A percentile compares a stretch with the other conserved stretches of the same genome.
These are phyloP conservation scores for Blastobasis adustella DNA, from an alignment of 2,888 invertebrate species.

Conservation along the genomic window DNA sequence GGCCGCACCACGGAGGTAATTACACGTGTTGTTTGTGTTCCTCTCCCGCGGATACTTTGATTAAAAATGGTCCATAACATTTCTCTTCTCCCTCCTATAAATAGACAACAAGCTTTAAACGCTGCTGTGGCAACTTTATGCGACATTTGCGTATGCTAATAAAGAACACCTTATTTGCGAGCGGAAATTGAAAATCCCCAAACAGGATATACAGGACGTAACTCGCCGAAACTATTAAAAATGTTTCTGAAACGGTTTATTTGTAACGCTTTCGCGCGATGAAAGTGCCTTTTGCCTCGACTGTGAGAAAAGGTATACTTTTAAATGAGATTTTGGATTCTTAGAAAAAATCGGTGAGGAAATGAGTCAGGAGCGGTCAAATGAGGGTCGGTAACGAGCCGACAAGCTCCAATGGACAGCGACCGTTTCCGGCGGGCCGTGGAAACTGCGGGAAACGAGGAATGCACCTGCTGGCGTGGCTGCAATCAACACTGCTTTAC, in stretches of 20 bases:
- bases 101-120: too few relatives aligned
- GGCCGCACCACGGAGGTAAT: slow-evolving; percentile 31
- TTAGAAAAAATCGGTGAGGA: slow-evolving; percentile 46
- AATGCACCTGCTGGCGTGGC: slow-evolving; percentile 39
- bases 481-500: too few relatives aligned
- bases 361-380: slow-evolving; percentile 55
- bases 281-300: slow-evolving; percentile 19
- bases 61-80: slow-evolving; percentile 12
- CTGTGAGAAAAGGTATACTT: slow-evolving; percentile 45
- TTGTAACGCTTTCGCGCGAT: too few relatives aligned
- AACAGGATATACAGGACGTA: slow-evolving; percentile 4
- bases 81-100: background rate
- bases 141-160: too few relatives aligned
- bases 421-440: slow-evolving; percentile 48
- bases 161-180: slow-evolving; percentile 19
- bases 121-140: too few relatives aligned
- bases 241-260: background rate
- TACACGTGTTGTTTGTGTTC: slow-evolving; percentile 39
- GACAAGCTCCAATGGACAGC: slow-evolving; percentile 49
- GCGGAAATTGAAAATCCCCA: slow-evolving; percentile 62
- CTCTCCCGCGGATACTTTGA: slow-evolving; percentile 27
- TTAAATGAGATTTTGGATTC: slow-evolving; percentile 41
- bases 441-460: slow-evolving; percentile 13
- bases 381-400: slow-evolving; percentile 47
- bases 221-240: background rate